Conservation (phyloP, 1,140 invertebrate genomes). For the Contarinia nasturtii region DNA sequence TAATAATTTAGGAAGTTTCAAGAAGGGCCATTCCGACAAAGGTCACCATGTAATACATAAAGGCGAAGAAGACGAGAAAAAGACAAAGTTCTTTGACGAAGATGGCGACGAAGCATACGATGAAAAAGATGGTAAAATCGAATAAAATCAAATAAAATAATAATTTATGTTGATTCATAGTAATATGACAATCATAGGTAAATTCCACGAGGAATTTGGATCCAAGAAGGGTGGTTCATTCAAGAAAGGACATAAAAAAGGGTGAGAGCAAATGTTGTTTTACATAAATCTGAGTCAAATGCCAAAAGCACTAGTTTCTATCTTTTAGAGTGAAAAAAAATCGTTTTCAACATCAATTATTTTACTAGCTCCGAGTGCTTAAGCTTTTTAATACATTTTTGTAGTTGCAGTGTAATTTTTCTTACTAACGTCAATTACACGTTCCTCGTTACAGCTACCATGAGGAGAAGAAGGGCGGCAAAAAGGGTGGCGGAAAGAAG, state of each 20-base stretch:
- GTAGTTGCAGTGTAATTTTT: neutral
- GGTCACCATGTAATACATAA: conserved; percentile 20
- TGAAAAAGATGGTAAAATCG: conserved; percentile 27
- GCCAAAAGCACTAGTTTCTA: no score
- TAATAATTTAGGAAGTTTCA: no score
- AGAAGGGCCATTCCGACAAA: no score
- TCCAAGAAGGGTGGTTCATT: conserved; percentile 52
- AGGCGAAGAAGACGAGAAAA: conserved; percentile 42
- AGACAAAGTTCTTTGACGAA: conserved; percentile 36
- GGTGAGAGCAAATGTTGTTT: conserved; percentile 38
- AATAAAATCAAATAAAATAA: conserved; percentile 29
- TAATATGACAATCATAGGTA: conserved; percentile 42
- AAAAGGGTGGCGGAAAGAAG: conserved; percentile 40
- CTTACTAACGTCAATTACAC: no score
- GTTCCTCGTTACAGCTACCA: no score
- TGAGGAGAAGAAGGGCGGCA: conserved; percentile 33
- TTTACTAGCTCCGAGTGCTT: no score
- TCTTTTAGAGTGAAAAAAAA: no score
- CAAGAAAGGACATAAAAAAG: conserved; percentile 40
- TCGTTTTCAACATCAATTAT: no score
- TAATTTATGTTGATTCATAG: no score
- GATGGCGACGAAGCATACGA: conserved; percentile 28
- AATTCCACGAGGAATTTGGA: conserved; percentile 49
- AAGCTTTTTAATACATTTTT: no score
- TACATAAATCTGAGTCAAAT: no score